A percentile compares a stretch with the other conserved stretches of the same genome.
Evolutionary conservation across 2,113 vertebrate genomes (phyloP).

Genomic region (Acanthisitta chloris): DNA sequence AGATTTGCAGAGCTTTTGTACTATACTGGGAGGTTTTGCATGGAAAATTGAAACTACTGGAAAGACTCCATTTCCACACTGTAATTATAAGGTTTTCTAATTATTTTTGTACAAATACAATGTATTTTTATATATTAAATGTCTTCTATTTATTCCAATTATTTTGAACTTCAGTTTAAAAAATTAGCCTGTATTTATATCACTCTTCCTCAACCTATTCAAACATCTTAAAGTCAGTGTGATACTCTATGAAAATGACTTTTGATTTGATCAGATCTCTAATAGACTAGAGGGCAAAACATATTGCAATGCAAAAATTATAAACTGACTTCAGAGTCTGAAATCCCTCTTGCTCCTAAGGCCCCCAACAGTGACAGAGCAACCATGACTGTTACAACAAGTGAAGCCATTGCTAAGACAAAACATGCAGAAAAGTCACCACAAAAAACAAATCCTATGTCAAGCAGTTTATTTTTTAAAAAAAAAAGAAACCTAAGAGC

Average conservation of each 20-base stretch:
- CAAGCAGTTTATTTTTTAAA: background rate
- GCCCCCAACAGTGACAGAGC: background rate
- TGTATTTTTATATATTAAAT: background rate
- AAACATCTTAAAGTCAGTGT: background rate
- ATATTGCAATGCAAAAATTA: background rate
- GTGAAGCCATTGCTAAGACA: background rate
- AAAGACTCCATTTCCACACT: background rate
- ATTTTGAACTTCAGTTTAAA: background rate
- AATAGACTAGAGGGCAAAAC: background rate
- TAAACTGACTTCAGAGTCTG: background rate
- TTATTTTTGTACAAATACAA: background rate
- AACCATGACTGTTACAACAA: background rate
- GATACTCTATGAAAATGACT: background rate
- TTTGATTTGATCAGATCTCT: too few species aligned
- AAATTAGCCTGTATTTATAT: background rate
- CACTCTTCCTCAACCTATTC: background rate
- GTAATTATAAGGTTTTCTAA: background rate
- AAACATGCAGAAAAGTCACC: background rate
- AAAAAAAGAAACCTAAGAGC: background rate
- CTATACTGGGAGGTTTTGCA: background rate
- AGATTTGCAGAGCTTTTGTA: background rate
- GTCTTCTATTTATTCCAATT: background rate
- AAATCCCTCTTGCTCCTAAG: background rate
- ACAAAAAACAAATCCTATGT: background rate
- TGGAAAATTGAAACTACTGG: background rate